These are phyloP conservation scores for Lepidurus couesii DNA, from an alignment of 1,140 invertebrate genomes.

Conservation along the genomic window DNA sequence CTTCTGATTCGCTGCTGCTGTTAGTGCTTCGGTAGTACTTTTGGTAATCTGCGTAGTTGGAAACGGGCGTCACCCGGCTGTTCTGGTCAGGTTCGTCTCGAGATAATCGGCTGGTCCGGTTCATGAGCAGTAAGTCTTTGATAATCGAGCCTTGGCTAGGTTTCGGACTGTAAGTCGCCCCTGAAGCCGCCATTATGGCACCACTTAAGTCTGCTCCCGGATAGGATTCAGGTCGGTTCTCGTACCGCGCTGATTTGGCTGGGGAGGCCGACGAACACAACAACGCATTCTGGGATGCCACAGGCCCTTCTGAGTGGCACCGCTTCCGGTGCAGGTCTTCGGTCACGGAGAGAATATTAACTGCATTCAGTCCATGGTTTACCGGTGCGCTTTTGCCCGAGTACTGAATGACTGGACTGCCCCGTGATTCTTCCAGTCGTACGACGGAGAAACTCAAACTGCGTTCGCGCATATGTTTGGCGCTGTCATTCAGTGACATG, in stretches of 20 bases:
- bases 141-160: constrained; percentile 66
- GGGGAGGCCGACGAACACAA: constrained; percentile 28
- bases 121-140: constrained; percentile 72
- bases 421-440: not conserved
- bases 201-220: not conserved
- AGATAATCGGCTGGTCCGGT: constrained; percentile 43
- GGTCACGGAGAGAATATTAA: constrained; percentile 35
- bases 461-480: constrained; percentile 11
- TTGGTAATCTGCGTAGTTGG: not conserved
- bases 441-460: constrained; percentile 28
- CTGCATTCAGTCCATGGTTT: not conserved
- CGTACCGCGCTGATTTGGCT: constrained; percentile 30
- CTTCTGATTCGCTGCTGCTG: not conserved
- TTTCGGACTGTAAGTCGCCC: constrained; percentile 43
- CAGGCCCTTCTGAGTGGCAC: constrained; percentile 55
- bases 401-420: constrained; percentile 6
- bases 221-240: constrained; percentile 9
- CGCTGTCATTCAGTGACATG: not conserved
- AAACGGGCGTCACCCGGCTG: not conserved
- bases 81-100: not conserved
- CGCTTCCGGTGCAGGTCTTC: constrained; percentile 51
- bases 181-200: constrained; percentile 5
- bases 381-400: not conserved
- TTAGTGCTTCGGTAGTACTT: not conserved
- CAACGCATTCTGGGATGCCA: not conserved